Evolutionary conservation across 2,888 invertebrate species (phyloP).

Genomic region (Gortyna flavago): DNA sequence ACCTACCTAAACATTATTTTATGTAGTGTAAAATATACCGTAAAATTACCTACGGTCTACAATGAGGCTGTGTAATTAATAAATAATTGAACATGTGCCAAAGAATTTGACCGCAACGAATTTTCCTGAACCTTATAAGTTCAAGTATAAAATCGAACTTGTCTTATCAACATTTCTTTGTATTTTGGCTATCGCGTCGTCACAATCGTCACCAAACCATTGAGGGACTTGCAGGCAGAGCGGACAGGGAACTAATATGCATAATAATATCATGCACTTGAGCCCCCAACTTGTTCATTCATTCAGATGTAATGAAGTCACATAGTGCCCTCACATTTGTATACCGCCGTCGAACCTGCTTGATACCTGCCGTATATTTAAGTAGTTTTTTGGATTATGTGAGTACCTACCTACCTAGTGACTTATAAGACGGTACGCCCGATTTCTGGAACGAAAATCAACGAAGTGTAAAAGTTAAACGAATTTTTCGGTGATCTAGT

Average conservation of each 20-base stretch:
- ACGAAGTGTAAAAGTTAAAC: not conserved
- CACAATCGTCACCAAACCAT: constrained; percentile 47
- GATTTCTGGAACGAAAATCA: not conserved
- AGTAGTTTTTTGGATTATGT: not conserved
- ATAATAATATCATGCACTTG: constrained; percentile 77
- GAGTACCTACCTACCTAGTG: not conserved
- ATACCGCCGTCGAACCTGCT: not conserved
- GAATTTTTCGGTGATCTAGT: not conserved
- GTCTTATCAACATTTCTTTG: constrained; percentile 38
- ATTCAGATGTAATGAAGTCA: constrained; percentile 76
- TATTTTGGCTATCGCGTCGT: constrained; percentile 57
- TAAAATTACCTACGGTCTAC: not conserved
- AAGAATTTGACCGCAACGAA: not conserved
- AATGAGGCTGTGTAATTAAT: not conserved
- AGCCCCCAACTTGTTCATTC: constrained; percentile 74
- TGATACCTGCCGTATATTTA: not conserved
- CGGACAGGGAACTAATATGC: constrained; percentile 60
- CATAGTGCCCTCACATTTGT: constrained; percentile 68
- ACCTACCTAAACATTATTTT: too few species aligned
- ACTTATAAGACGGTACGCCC: too few species aligned
- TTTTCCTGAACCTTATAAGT: not conserved
- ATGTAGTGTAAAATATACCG: not conserved
- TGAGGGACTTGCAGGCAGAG: constrained; percentile 32
- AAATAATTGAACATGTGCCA: constrained; percentile 11
- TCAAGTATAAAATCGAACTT: not conserved